Conservation (phyloP, 1,140 invertebrate genomes). For the Drosophila repleta region DNA sequence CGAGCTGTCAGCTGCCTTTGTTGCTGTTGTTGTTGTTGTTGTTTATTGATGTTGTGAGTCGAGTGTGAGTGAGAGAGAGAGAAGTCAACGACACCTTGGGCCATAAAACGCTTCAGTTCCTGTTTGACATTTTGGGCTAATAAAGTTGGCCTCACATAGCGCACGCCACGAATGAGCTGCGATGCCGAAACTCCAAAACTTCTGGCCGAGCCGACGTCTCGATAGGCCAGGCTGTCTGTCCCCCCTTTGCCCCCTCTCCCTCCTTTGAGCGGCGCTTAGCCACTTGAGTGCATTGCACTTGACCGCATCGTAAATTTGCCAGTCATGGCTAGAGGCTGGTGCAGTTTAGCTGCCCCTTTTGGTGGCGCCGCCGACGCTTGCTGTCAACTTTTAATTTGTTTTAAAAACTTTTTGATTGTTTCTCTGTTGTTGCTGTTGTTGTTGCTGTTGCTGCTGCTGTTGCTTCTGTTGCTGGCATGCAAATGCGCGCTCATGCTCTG, state of each 20-base stretch:
- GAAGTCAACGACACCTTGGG: slow-evolving; percentile 43
- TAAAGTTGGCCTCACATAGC: slow-evolving; percentile 32
- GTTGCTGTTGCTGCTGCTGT: slow-evolving; percentile 10
- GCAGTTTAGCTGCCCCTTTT: slow-evolving; percentile 37
- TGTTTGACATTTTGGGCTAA: slow-evolving; percentile 41
- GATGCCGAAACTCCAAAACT: not conserved
- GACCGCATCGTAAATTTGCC: slow-evolving; percentile 70
- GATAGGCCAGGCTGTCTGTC: too few relatives aligned
- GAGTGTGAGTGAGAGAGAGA: not conserved
- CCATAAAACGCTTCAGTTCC: slow-evolving; percentile 39
- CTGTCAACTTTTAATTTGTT: slow-evolving; percentile 79
- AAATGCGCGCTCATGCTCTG: slow-evolving; percentile 47
- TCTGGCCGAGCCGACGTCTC: not conserved
- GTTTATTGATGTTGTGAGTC: slow-evolving; percentile 6
- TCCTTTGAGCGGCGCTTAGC: not conserved
- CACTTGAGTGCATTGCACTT: slow-evolving; percentile 48
- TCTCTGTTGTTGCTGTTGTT: slow-evolving; percentile 33
- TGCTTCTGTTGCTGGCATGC: slow-evolving; percentile 51
- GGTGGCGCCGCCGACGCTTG: slow-evolving; percentile 6
- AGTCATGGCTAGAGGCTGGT: slow-evolving; percentile 44
- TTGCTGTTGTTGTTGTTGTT: slow-evolving; percentile 1
- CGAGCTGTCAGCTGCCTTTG: slow-evolving; percentile 10
- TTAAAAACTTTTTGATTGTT: slow-evolving; percentile 82
- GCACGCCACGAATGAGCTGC: not conserved
- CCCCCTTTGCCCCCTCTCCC: too few relatives aligned